Percentiles rank a stretch among this genome's conserved stretches.
These are phyloP conservation scores for Ciconia stormi DNA, from an alignment of 2,113 vertebrate genomes.

Conservation along the genomic window DNA sequence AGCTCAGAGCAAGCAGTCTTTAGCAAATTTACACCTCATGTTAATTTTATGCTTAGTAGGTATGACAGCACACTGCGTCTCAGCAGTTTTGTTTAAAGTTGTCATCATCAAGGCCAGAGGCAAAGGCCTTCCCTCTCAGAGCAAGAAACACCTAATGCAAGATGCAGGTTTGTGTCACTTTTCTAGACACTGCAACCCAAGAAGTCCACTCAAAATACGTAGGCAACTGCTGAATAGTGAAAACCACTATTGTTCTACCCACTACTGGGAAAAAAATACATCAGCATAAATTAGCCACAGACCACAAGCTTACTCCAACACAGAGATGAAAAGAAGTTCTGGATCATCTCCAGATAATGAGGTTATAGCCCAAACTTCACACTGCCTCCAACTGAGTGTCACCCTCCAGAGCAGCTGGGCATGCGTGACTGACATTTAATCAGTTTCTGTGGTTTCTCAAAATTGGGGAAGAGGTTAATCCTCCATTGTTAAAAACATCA, in stretches of 20 bases:
- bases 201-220: neutral
- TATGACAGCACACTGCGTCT: neutral
- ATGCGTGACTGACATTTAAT: neutral
- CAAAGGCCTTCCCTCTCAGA: neutral
- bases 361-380: neutral
- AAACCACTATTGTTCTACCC: neutral
- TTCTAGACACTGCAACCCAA: neutral
- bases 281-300: neutral
- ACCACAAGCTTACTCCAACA: neutral
- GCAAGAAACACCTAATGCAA: neutral
- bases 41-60: neutral
- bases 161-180: neutral
- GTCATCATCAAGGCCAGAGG: neutral
- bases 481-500: neutral
- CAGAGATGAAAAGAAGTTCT: neutral
- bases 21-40: neutral
- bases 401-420: neutral
- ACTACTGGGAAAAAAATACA: neutral
- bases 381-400: neutral
- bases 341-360: conserved; percentile 2
- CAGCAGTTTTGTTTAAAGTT: neutral
- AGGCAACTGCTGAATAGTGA: neutral
- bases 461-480: neutral
- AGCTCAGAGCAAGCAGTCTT: neutral
- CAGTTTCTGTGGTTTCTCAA: neutral